Evolutionary conservation across 1,140 invertebrate species (phyloP).

Genomic region (Zaprionus africanus): DNA sequence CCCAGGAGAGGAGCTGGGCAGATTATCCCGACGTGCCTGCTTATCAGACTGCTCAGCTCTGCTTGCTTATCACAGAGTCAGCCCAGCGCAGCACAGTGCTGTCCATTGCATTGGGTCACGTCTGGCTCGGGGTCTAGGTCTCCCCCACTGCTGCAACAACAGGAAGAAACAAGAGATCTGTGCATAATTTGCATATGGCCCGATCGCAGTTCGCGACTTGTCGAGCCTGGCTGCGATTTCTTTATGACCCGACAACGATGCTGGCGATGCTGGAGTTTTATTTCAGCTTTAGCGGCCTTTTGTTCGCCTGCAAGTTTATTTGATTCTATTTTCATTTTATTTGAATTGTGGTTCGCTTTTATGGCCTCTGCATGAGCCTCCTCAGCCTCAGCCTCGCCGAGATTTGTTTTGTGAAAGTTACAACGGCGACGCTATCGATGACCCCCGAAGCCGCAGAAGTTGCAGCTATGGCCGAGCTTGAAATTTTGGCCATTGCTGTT

Average conservation of each 20-base stretch:
- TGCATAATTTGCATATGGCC: slow-evolving; percentile 71
- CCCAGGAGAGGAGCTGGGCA: neutral
- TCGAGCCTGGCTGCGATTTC: slow-evolving; percentile 58
- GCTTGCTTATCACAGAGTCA: neutral
- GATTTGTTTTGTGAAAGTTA: slow-evolving; percentile 66
- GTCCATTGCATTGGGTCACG: slow-evolving; percentile 33
- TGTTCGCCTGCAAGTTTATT: slow-evolving; percentile 71
- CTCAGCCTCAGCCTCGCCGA: slow-evolving; percentile 40
- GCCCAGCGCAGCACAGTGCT: slow-evolving; percentile 20
- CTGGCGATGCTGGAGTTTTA: slow-evolving; percentile 40
- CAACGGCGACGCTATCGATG: slow-evolving; percentile 38
- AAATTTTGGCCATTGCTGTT: slow-evolving; percentile 34
- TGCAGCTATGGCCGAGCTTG: slow-evolving; percentile 4
- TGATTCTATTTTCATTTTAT: slow-evolving; percentile 83
- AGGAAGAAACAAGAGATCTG: slow-evolving; percentile 11
- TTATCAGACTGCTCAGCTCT: neutral
- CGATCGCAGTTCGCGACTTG: slow-evolving; percentile 63
- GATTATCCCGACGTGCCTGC: neutral
- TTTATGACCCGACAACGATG: slow-evolving; percentile 68
- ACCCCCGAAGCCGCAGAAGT: slow-evolving; percentile 13
- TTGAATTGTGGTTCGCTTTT: slow-evolving; percentile 78
- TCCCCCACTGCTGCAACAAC: neutral
- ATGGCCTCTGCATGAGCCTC: slow-evolving; percentile 66
- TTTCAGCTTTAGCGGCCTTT: slow-evolving; percentile 60
- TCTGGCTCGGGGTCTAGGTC: slow-evolving; percentile 3